A percentile compares a stretch with the other conserved stretches of the same genome.
Conservation (phyloP, 2,888 invertebrate species). For the Spilarctia lutea region DNA sequence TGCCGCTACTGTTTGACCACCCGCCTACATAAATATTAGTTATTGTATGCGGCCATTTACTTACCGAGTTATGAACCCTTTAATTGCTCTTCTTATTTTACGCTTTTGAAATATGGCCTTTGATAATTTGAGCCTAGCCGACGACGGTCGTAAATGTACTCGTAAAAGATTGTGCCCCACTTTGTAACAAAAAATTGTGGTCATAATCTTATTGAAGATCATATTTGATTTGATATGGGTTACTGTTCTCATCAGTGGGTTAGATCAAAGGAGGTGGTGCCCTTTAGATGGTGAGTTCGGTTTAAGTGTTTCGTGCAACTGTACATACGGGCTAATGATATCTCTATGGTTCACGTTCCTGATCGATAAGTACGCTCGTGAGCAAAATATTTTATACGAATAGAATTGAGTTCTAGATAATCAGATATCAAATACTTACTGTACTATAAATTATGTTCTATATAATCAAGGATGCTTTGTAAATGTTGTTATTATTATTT, state of each 20-base stretch:
- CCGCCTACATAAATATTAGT: conserved; percentile 81
- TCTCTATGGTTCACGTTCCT: conserved; percentile 82
- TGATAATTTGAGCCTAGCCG: conserved; percentile 71
- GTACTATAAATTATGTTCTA: background rate
- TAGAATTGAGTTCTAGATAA: conserved; percentile 16
- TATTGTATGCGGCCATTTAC: conserved; percentile 76
- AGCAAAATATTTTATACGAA: conserved; percentile 53
- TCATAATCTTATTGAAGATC: conserved; percentile 68
- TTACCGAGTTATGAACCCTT: conserved; percentile 76
- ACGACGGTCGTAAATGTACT: conserved; percentile 72
- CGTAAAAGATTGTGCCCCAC: conserved; percentile 61
- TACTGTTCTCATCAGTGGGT: conserved; percentile 62
- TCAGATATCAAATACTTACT: conserved; percentile 7
- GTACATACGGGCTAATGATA: conserved; percentile 78
- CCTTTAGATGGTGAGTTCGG: conserved; percentile 68
- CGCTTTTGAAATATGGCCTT: conserved; percentile 75
- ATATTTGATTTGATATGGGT: conserved; percentile 71
- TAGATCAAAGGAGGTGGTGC: conserved; percentile 67
- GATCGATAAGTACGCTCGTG: conserved; percentile 74
- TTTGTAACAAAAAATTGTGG: conserved; percentile 61
- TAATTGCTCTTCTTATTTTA: conserved; percentile 81
- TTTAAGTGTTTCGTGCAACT: conserved; percentile 77
- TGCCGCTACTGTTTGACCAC: conserved; percentile 82
- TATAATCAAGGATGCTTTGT: background rate
- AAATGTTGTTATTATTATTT: background rate